Evolutionary conservation across 2,888 invertebrate genomes (phyloP), one percentile per base, ranked within the genome.

Genomic region (Dichetophora obliterata): DNA sequence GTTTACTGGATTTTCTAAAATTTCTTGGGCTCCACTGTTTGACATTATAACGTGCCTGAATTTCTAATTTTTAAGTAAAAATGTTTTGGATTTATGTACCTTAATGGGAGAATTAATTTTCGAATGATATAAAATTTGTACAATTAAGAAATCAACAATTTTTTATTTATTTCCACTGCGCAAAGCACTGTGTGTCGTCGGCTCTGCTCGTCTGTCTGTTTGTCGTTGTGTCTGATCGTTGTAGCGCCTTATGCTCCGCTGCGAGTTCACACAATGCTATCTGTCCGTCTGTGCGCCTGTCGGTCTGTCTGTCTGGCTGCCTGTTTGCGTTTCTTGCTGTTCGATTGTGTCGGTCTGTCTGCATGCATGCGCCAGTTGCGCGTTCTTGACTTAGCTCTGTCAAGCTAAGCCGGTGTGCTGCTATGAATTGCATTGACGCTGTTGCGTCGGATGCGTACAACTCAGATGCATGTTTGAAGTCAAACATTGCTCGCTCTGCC

Each of bases 391-490:
- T 22, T 19, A 66, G 48, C 66, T 66, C 43, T 43, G 24, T 37
- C 48, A 22, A 19, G 19, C 43, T 34, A n/a, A 63, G 63, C 34
- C 63, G 63, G 14, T 34, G 16, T 63, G 34, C 66, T 11, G 66
- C 16, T 34, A 54, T 14, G 43, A 24, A 9, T 27, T 61, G 61
- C 61, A 31, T 61, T 27, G 27, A 27, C 61, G 27, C 61, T 27
- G 66, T 66, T 66, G 66, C 66, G 66, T 66, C 19, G 66, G 1
- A 66, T 43, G 37, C 66, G 66, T 66, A 19, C 66, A 43, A 19
- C 66, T 34, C 43, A 19, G 37, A 48, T 66, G 66, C 66, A 66
- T 66, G 66, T n/a, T 37, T 6, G 66, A 37, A 66, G 22, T 43
- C 66, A 66, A 66, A 22, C 43, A n/a, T 27, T 34, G 63, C 22